Conservation (phyloP, 2,797 vertebrate species). For the Epinephelus awoara region DNA sequence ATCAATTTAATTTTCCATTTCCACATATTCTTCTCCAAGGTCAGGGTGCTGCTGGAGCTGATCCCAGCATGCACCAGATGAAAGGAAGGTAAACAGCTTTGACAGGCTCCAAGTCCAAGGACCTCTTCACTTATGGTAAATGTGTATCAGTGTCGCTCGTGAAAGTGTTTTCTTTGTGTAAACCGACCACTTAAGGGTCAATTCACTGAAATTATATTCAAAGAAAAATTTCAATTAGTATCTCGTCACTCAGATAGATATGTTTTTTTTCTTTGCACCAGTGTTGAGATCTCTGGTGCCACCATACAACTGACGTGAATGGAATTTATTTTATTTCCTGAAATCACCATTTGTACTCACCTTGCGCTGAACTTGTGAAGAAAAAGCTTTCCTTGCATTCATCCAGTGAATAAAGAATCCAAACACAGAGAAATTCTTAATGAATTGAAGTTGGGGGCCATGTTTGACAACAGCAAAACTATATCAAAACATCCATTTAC, state of each 20-base stretch:
- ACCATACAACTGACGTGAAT: too few species aligned
- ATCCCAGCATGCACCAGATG: conserved; percentile 15
- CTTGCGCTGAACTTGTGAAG: too few species aligned
- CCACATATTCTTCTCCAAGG: neutral
- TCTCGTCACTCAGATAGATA: too few species aligned
- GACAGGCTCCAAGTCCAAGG: neutral
- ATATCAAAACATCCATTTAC: too few species aligned
- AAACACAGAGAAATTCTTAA: too few species aligned
- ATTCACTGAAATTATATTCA: neutral
- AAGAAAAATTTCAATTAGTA: too few species aligned
- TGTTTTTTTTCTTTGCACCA: neutral
- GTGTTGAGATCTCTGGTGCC: neutral
- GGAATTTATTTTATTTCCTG: too few species aligned
- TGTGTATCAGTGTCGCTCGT: neutral
- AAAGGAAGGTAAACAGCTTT: neutral
- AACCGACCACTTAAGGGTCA: neutral
- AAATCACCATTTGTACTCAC: too few species aligned
- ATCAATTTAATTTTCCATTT: neutral
- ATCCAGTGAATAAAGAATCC: too few species aligned
- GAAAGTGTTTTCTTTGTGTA: neutral
- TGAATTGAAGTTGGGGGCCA: too few species aligned
- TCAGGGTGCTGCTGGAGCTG: neutral
- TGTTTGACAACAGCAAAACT: too few species aligned
- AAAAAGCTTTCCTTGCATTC: too few species aligned
- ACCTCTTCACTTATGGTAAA: neutral